Conservation (phyloP, 2,888 invertebrate species). For the Cerastis rubricosa region DNA sequence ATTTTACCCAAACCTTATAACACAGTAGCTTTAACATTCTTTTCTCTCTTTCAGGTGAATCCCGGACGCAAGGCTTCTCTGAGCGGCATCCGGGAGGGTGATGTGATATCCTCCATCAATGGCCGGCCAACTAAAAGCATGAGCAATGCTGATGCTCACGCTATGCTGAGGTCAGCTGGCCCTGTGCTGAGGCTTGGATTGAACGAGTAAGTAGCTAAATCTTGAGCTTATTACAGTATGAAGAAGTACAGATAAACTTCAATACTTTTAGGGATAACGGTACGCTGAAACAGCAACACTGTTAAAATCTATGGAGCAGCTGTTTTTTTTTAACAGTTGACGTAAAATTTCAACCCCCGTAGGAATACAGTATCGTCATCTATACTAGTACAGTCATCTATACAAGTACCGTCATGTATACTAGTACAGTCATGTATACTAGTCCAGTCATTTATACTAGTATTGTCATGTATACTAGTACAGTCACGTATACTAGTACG, state of each 20-base stretch:
- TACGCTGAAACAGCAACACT: not conserved
- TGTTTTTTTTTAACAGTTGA: not conserved
- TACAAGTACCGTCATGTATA: no score
- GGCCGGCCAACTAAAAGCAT: slow-evolving; percentile 92
- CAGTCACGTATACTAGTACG: no score
- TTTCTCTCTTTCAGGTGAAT: slow-evolving; percentile 93
- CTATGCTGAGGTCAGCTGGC: slow-evolving; percentile 93
- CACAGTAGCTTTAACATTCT: not conserved
- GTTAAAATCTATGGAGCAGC: not conserved
- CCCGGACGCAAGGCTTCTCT: slow-evolving; percentile 96
- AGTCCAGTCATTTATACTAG: no score
- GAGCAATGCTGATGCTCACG: slow-evolving; percentile 94
- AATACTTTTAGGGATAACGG: not conserved
- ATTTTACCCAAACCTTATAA: not conserved
- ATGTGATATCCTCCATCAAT: slow-evolving; percentile 95
- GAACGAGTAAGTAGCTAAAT: slow-evolving; percentile 92
- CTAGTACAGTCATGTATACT: no score
- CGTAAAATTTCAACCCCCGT: not conserved
- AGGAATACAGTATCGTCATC: no score
- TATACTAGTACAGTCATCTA: no score
- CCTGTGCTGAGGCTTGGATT: slow-evolving; percentile 92
- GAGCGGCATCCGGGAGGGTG: slow-evolving; percentile 95
- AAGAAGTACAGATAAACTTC: not conserved
- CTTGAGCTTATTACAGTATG: not conserved
- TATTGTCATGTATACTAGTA: no score